Base-by-base conservation (phyloP, 2,113 vertebrate species). In the Chaetops frenatus region DNA sequence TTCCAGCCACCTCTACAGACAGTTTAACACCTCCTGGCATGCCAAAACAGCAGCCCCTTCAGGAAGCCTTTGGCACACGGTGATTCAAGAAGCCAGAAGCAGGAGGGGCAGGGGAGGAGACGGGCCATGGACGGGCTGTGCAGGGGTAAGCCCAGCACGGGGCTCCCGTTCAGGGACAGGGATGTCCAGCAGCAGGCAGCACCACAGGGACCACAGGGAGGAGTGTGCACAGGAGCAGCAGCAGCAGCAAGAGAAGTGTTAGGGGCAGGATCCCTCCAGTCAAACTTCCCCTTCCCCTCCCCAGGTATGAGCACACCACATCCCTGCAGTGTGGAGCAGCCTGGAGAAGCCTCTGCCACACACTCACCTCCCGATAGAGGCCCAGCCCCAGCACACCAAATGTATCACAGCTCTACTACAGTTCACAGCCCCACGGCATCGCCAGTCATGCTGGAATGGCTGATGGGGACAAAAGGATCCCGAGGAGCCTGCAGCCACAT, bases 231-330 rank as follows among this genome's bases (percentile, higher is more conserved):
- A 2, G 50, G 40, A 79, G 25, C 40, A 82, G 47, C 62, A 83
- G 47, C 62, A 83, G 19, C 27, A 42, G 40, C 31, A 35, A 48
- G 51, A 67, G 19, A 66, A 29, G 40, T 17, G 53, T 58, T 24
- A 50, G 35, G 14, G 11, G 11, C 22, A 62, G 14, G 48, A 90
- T 22, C 21, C n/a, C 29, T 24, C 19, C 53, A 48, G 53, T 31
- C 1, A 1, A 27, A 4, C 10, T 54, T 58, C 18, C 29, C 17
- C 16, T 36, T 61, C 21, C 18, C 35, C 10, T 69, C 23, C 44
- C n/a, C 24, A 18, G 1, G 17, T 20, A 11, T 0, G 0, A 51
- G 60, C 6, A 4, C 31, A 27, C 29, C 47, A 15, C 4, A 2
- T 21, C 38, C 44, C 77, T 24, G 50, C 1, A 8, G 28, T 12